These are phyloP conservation scores for Chondrilla cf. caribensis DNA, from an alignment of 37 sponge, comb jelly and placozoan species.

Conservation along the genomic window DNA sequence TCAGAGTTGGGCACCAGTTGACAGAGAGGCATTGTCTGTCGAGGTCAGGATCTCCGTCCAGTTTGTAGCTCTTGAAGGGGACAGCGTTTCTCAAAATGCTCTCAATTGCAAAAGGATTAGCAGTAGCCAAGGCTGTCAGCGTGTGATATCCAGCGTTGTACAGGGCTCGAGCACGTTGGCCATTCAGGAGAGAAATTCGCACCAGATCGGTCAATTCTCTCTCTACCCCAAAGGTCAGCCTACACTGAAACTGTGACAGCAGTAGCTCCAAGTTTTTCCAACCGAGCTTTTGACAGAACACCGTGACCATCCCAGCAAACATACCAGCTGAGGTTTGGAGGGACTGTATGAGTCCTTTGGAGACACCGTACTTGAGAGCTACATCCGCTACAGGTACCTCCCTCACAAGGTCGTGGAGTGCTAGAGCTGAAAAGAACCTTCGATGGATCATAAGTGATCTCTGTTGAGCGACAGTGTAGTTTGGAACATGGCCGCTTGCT, in stretches of 20 bases:
- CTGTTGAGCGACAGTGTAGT: conserved; percentile 51
- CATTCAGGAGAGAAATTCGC: conserved; percentile 82
- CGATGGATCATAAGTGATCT: conserved; percentile 57
- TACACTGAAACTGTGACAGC: conserved; percentile 90
- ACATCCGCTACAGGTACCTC: conserved; percentile 80
- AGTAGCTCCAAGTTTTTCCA: conserved; percentile 91
- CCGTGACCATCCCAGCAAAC: conserved; percentile 97
- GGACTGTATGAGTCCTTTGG: conserved; percentile 91
- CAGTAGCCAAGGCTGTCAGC: conserved; percentile 78
- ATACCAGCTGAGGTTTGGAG: conserved; percentile 90
- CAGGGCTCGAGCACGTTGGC: conserved; percentile 81
- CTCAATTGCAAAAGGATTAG: conserved; percentile 68
- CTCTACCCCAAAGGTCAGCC: conserved; percentile 93
- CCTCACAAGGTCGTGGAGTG: conserved; percentile 86
- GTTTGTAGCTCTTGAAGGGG: conserved; percentile 81
- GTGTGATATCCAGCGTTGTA: conserved; percentile 92
- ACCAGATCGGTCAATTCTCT: conserved; percentile 93
- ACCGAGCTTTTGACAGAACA: conserved; percentile 86
- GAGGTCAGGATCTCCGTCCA: not conserved
- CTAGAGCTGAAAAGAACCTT: conserved; percentile 89
- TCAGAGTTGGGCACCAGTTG: conserved; percentile 78
- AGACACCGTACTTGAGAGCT: conserved; percentile 69
- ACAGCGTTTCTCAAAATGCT: conserved; percentile 63
- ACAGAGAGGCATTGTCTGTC: not conserved
- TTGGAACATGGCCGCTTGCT: conserved; percentile 53